These are phyloP conservation scores for Paramacrobiotus metropolitanus DNA, from an alignment of 1,140 invertebrate genomes.

Conservation along the genomic window DNA sequence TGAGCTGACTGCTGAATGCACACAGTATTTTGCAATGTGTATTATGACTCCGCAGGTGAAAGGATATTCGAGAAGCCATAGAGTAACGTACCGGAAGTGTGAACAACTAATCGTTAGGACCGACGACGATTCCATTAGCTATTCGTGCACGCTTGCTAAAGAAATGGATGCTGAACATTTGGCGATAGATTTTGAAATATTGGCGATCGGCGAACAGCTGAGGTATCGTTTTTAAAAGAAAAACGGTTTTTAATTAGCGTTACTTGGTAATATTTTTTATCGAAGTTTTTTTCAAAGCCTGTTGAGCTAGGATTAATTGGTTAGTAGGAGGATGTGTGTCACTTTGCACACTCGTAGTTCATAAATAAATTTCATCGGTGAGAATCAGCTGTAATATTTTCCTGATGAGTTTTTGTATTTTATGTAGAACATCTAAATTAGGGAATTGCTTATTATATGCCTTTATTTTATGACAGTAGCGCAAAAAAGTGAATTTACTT, in stretches of 20 bases:
- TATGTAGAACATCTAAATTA: not conserved
- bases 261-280: not conserved
- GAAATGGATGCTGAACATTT: not conserved
- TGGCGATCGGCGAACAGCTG: constrained; percentile 1
- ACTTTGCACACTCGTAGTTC: not conserved
- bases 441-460: not conserved
- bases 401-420: not conserved
- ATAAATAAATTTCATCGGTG: not conserved
- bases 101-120: not conserved
- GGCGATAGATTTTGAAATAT: not conserved
- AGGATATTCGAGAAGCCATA: not conserved
- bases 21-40: not conserved
- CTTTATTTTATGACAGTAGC: too few species aligned
- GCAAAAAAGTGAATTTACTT: not conserved
- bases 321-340: not conserved
- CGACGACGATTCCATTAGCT: too few species aligned
- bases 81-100: not conserved
- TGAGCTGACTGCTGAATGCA: not conserved
- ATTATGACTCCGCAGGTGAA: not conserved
- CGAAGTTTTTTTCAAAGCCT: not conserved
- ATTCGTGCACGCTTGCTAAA: too few species aligned
- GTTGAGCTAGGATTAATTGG: not conserved
- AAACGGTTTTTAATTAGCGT: not conserved
- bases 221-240: too few species aligned
- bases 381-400: not conserved